Evolutionary conservation across 1,140 invertebrate genomes (phyloP).

Genomic region (Procambarus clarkii): DNA sequence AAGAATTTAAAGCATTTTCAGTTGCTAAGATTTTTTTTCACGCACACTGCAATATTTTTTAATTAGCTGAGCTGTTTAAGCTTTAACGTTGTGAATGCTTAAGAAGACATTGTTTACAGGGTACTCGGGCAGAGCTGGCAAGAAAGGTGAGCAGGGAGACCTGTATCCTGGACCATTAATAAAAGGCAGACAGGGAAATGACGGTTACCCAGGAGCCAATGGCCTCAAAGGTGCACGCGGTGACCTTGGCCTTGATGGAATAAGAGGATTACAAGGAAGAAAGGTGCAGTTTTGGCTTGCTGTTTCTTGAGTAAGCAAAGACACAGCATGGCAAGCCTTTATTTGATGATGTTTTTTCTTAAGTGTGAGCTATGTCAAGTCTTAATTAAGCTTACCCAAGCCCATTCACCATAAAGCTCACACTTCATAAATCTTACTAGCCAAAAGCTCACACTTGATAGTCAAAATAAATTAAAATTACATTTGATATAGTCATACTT

Average conservation of each 20-base stretch:
- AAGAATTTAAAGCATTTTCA: no score
- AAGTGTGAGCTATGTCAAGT: no score
- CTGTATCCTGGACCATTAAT: not conserved
- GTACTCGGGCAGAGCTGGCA: constrained; percentile 7
- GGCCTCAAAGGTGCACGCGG: not conserved
- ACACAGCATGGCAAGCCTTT: no score
- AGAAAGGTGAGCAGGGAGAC: constrained; percentile 40
- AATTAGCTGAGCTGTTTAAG: no score
- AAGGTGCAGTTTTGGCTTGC: not conserved
- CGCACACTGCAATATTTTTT: not conserved
- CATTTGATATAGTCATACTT: no score
- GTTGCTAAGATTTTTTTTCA: no score
- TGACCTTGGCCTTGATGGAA: constrained; percentile 12
- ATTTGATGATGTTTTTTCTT: no score
- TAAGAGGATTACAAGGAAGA: not conserved
- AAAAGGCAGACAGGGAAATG: constrained; percentile 32
- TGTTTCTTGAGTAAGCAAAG: not conserved
- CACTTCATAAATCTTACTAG: no score
- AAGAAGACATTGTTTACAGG: not conserved
- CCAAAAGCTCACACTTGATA: no score
- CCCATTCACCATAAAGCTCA: no score
- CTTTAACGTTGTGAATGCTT: not conserved
- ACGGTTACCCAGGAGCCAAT: not conserved
- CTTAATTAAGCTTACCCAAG: no score
- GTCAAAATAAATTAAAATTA: no score